Conservation (phyloP, 1,140 invertebrate species). For the Zaprionus camerounensis region DNA sequence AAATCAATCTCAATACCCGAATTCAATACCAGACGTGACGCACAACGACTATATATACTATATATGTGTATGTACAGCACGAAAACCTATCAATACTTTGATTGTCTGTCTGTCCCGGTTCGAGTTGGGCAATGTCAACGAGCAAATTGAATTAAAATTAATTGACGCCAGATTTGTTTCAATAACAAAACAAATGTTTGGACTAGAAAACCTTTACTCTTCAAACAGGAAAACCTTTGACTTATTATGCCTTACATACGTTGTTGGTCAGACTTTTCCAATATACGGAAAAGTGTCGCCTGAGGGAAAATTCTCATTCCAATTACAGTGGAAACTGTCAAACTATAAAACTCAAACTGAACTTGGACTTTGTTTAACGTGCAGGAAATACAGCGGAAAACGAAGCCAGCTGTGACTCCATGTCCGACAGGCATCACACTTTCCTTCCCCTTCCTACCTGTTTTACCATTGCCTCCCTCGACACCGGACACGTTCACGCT, state of each 20-base stretch:
- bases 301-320: not conserved
- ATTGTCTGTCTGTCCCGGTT: not conserved
- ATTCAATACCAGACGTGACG: constrained; percentile 45
- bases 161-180: not conserved
- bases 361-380: constrained; percentile 9
- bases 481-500: constrained; percentile 14
- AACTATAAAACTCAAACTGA: constrained; percentile 10
- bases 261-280: not conserved
- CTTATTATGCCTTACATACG: too few relatives aligned
- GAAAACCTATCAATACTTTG: constrained; percentile 1
- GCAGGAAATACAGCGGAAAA: constrained; percentile 6
- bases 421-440: constrained; percentile 10
- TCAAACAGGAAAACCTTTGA: too few relatives aligned
- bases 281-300: not conserved
- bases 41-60: constrained; percentile 7
- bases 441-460: too few relatives aligned
- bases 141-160: constrained; percentile 13
- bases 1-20: constrained; percentile 62
- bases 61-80: not conserved
- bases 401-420: constrained; percentile 18
- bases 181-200: not conserved
- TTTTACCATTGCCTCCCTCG: not conserved
- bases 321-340: not conserved
- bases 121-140: not conserved
- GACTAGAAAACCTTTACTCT: not conserved